phyloP scores from a whole-genome alignment of 2,888 invertebrate species.

The Brenthis ino region DNA sequence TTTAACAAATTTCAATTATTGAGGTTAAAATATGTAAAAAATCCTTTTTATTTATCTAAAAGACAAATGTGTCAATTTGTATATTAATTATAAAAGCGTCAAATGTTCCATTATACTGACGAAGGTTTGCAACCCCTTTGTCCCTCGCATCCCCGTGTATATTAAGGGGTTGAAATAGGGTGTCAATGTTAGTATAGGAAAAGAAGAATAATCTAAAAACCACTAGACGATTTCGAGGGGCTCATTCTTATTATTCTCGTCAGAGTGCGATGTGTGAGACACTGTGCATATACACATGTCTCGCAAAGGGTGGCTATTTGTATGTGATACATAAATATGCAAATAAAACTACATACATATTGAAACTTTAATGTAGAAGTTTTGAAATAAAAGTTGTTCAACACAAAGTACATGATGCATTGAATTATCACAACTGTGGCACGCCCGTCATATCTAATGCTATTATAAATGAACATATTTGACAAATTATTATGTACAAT shows the following conservation, averaged over 20 bases:
- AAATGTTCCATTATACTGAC: background rate
- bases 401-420: too few relatives aligned
- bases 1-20: too few relatives aligned
- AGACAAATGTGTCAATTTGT: background rate
- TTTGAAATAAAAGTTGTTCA: too few relatives aligned
- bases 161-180: conserved; percentile 3
- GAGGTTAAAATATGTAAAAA: too few relatives aligned
- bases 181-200: conserved; percentile 17
- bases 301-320: background rate
- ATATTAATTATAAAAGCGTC: conserved; percentile 1
- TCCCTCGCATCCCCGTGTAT: background rate
- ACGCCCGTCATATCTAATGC: too few relatives aligned
- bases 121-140: background rate
- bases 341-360: background rate
- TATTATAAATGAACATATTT: too few relatives aligned
- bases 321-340: background rate
- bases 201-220: conserved; percentile 10
- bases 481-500: too few relatives aligned
- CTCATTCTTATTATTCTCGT: conserved; percentile 14
- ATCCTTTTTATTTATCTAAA: too few relatives aligned
- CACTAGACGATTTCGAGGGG: conserved; percentile 16
- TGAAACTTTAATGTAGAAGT: too few relatives aligned
- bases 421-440: too few relatives aligned
- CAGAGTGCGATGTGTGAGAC: background rate
- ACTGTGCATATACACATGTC: too few relatives aligned